phyloP scores from a whole-genome alignment of 1,140 invertebrate species.

The Paralvinella palmiformis region DNA sequence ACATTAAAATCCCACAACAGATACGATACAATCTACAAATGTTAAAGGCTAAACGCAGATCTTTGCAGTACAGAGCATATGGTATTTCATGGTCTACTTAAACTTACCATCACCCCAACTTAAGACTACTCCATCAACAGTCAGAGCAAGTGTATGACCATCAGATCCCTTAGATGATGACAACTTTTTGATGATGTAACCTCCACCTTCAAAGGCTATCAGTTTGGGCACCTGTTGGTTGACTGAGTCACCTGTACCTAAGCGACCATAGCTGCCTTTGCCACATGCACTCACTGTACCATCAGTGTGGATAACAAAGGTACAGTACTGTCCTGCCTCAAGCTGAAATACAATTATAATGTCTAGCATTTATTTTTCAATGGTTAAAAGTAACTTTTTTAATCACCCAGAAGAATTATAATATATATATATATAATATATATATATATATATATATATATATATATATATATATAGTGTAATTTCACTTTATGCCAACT shows the following conservation, averaged over 20 bases:
- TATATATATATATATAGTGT: too few relatives aligned
- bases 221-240: conserved; percentile 55
- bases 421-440: too few relatives aligned
- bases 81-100: too few relatives aligned
- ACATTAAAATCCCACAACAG: too few relatives aligned
- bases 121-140: conserved; percentile 84
- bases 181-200: conserved; percentile 44
- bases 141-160: conserved; percentile 89
- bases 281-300: conserved; percentile 59
- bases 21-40: too few relatives aligned
- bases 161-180: conserved; percentile 62
- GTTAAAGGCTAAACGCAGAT: too few relatives aligned
- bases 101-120: conserved; percentile 83
- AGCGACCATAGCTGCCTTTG: conserved; percentile 57
- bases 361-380: not conserved
- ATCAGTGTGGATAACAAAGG: conserved; percentile 59
- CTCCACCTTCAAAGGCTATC: conserved; percentile 50
- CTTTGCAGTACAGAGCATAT: too few relatives aligned
- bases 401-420: too few relatives aligned
- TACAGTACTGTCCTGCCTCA: conserved; percentile 65
- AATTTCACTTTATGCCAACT: too few relatives aligned
- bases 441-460: too few relatives aligned
- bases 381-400: too few relatives aligned
- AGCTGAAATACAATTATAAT: conserved; percentile 42
- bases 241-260: conserved; percentile 57